Base-by-base conservation (phyloP, 2,888 invertebrate genomes). In the Stegana nigrithorax region DNA sequence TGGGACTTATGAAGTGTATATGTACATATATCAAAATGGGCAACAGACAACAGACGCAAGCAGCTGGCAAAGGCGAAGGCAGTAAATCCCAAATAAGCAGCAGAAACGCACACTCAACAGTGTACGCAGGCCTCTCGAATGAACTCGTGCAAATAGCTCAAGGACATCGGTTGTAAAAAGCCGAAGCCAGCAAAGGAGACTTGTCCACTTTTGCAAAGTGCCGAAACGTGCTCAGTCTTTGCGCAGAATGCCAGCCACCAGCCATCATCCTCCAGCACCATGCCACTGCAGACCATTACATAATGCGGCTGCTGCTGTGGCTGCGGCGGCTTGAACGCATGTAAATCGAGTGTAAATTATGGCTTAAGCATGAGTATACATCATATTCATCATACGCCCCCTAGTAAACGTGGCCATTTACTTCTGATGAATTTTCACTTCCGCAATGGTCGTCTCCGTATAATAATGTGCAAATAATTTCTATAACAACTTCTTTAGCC, bases 311-410 rank as follows among this genome's bases (percentile, higher is more conserved):
- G n/a, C n/a, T n/a, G n/a, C n/a, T n/a, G n/a, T n/a, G 10, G 29
- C 14, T 36, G 17, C 14, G 39, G n/a, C 17, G 6, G 14, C 44
- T 59, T 60, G 53, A 55, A 32, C 32, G 36, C 68, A 75, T 78
- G 74, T 68, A 75, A 71, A 71, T 72, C 62, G 65, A 64, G 67
- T 70, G 70, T 68, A 68, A 78, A 74, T 78, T 71, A 78, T 74
- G 64, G 77, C 68, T 62, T 19, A 70, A 63, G 62, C 74, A 78
- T 55, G 32, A 19, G 36, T 55, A 32, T 14, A 55, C 53, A 55
- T 36, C 53, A 55, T 55, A 55, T 71, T 68, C 77, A 74, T 67
- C 74, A 23, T 59, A 32, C 58, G 44, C 58, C 27, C 27, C 10
- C 14, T 39, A 8, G 39, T 42, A 19, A n/a, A 19, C 26, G 67